Conservation (phyloP, 2,888 invertebrate species). For the Drosophila prolongata region DNA sequence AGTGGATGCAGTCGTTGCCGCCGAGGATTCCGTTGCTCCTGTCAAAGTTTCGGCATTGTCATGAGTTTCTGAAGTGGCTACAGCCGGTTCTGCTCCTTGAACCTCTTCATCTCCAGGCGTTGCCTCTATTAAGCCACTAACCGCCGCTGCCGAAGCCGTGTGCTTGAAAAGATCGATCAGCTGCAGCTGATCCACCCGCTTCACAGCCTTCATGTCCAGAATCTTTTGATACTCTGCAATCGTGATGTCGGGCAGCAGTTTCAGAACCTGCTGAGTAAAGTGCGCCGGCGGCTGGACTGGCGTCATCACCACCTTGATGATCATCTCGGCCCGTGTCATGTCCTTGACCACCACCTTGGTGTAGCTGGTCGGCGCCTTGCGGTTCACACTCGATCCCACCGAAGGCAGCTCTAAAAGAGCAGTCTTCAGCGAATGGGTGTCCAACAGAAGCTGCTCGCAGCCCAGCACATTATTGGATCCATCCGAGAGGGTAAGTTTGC, state of each 20-base stretch:
- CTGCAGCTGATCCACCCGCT: conserved; percentile 86
- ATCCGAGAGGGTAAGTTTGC: conserved; percentile 89
- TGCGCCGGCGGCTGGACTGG: conserved; percentile 91
- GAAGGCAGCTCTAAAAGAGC: conserved; percentile 97
- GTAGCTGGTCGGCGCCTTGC: conserved; percentile 95
- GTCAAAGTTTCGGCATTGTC: conserved; percentile 40
- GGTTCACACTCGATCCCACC: conserved; percentile 93
- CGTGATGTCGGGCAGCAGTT: conserved; percentile 95
- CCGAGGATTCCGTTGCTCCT: conserved; percentile 33
- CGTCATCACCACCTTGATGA: conserved; percentile 99
- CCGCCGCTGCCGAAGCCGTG: conserved; percentile 78
- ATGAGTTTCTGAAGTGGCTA: not conserved
- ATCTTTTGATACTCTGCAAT: conserved; percentile 96
- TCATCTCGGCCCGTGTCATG: conserved; percentile 99
- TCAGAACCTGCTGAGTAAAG: conserved; percentile 95
- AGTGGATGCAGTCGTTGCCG: conserved; percentile 44
- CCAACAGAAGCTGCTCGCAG: conserved; percentile 96
- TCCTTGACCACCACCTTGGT: conserved; percentile 90
- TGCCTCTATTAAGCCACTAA: conserved; percentile 59
- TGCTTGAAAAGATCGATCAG: conserved; percentile 87
- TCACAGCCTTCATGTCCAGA: conserved; percentile 95
- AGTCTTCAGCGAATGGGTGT: conserved; percentile 97
- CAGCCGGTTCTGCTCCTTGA: conserved; percentile 8
- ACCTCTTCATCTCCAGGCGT: conserved; percentile 49
- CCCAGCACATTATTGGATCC: conserved; percentile 87